Evolutionary conservation across 2,113 vertebrate species (phyloP), one percentile per base, ranked within the genome.

Genomic region (Cephalophus harveyi): DNA sequence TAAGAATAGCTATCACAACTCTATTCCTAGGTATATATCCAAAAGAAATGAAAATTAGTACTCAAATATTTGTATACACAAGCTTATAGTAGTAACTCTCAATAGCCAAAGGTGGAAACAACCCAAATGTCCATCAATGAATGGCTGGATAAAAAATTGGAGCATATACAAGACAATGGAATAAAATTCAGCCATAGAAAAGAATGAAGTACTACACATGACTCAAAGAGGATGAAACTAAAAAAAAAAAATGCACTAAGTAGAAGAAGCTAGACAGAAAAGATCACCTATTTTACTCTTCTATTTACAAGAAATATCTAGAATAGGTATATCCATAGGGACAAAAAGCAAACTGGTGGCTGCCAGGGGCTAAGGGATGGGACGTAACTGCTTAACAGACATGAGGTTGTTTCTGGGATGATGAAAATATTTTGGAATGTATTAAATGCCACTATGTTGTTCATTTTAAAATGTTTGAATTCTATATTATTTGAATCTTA

Each of bases 11-110:
- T 83, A 60, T 9, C 48, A 87, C 36, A 86, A 76, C 36, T 85
- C 59, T 23, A 89, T n/a, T 57, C 12, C 36, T 78, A 94, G 25
- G 43, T 91, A 55, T 33, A 81, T 23, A 54, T 40, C 3, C 16
- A 46, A 94, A 97, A 94, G 17, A 94, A 94, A 28, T 84, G 27
- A 94, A 96, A 96, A 67, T 43, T 76, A 36, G 55, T 87, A 93
- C 55, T 88, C 27, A 93, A 96, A 85, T 76, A 85, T 36, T 74
- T 94, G 7, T 59, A 28, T 25, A 76, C 5, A 79, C 21, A 93
- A 62, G 54, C 60, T 86, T 15, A 90, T 28, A 87, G 40, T 46
- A 95, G 46, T 52, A 87, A 19, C 62, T 85, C 1, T 46, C 27
- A 84, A 52, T 27, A 90, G 48, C 62, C 27, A 94, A 94, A 67